phyloP scores from a whole-genome alignment of 2,888 invertebrate genomes.

The Phyllotreta striolata region DNA sequence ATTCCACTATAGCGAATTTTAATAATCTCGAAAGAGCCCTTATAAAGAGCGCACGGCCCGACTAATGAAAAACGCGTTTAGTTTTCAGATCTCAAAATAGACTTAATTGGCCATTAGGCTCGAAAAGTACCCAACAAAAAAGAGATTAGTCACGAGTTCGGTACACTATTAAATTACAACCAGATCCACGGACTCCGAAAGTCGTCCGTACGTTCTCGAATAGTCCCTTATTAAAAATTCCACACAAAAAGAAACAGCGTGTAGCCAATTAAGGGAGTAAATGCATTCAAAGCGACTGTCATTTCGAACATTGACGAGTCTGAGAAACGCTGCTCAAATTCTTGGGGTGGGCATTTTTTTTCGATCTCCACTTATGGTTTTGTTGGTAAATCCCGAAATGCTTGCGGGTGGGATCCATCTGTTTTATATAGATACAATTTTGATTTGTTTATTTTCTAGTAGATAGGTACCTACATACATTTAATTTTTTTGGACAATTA shows the following conservation, averaged over 20 bases:
- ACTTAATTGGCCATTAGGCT: conserved; percentile 29
- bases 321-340: conserved; percentile 44
- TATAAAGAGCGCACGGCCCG: neutral
- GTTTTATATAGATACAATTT: conserved; percentile 24
- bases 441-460: conserved; percentile 17
- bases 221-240: conserved; percentile 48
- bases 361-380: conserved; percentile 13
- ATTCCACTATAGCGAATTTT: too few relatives aligned
- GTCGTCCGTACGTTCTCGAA: conserved; percentile 34
- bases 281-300: conserved; percentile 48
- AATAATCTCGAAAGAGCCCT: neutral
- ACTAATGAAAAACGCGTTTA: conserved; percentile 8
- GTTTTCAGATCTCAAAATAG: conserved; percentile 19
- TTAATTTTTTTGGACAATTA: too few relatives aligned
- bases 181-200: conserved; percentile 17
- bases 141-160: conserved; percentile 31
- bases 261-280: conserved; percentile 49
- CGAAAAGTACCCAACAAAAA: conserved; percentile 25
- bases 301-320: conserved; percentile 43
- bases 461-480: too few relatives aligned
- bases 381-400: conserved; percentile 10
- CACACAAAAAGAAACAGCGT: conserved; percentile 47
- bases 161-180: conserved; percentile 32
- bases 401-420: conserved; percentile 34
- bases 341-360: conserved; percentile 36